A percentile compares a stretch with the other conserved stretches of the same genome.
Conservation (phyloP, 2,797 vertebrate species). For the Podarcis lilfordi region DNA sequence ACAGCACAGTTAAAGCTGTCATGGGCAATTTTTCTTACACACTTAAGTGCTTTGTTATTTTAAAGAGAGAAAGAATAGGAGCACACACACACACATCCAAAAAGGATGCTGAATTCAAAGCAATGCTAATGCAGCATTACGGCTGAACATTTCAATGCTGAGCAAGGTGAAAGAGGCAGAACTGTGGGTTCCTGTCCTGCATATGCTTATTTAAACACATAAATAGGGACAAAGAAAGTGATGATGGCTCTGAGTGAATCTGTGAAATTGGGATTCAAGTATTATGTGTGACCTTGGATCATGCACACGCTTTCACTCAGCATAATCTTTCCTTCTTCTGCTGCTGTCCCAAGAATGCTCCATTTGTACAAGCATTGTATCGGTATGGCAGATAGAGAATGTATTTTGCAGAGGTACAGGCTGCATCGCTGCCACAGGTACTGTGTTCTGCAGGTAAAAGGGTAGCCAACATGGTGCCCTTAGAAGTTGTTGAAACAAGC, state of each 20-base stretch:
- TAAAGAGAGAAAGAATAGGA: conserved; percentile 34
- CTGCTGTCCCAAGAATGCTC: neutral
- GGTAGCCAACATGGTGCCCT: neutral
- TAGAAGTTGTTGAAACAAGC: neutral
- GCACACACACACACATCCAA: conserved; percentile 33
- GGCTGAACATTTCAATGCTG: conserved; percentile 49
- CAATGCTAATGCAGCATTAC: conserved; percentile 57
- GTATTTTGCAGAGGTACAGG: neutral
- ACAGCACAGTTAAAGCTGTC: conserved; percentile 59
- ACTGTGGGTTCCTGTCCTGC: neutral
- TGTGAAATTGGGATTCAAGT: conserved; percentile 11
- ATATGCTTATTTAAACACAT: neutral
- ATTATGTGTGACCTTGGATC: neutral
- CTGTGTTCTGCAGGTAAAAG: neutral
- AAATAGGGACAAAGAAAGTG: neutral
- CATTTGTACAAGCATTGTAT: neutral
- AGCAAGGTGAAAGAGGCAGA: conserved; percentile 40
- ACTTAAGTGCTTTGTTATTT: conserved; percentile 57
- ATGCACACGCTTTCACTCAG: neutral
- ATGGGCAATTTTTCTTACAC: conserved; percentile 67
- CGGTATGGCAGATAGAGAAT: neutral
- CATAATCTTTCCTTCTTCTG: neutral
- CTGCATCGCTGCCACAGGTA: neutral
- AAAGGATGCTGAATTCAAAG: conserved; percentile 57
- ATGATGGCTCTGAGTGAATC: neutral